Evolutionary conservation across 1,140 invertebrate genomes (phyloP), one percentile per base, ranked within the genome.

Genomic region (Bombus difficillimus): DNA sequence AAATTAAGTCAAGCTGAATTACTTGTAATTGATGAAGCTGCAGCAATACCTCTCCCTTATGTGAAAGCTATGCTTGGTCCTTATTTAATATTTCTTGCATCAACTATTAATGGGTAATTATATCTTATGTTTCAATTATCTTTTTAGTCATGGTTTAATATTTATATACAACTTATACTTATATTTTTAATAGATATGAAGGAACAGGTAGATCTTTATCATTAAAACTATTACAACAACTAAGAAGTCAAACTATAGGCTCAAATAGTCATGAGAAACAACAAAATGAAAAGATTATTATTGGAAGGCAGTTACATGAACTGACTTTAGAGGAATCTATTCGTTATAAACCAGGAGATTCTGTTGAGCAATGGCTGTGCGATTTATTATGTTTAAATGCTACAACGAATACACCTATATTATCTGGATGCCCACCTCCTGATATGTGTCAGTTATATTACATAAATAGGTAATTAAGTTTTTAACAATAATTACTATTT

Each of bases 21-120:
- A 25, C 95, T 99, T 47, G 97, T 99, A 37, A 99, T 99, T 89
- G 99, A 99, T 94, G 99, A 99, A 96, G 99, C 99, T 18, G 99
- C 99, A 6, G 99, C 99, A 34, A 99, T 99, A 90, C 99, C 99
- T 1, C 95, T 99, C 73, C 98, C 98, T 1, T 96, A 98, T 90
- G 99, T 99, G 0, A 98, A 98, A 92, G 96, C 97, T 66, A 97
- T 99, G 93, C 96, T 98, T 77, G 98, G 98, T 1, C 98, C 99
- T 2, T 99, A 99, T 93, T 95, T 99, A 59, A 98, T 99, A 9
- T 99, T 99, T 93, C 97, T 99, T 92, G 97, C 99, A 0, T 99
- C 99, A 0, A 99, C 99, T 0, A 98, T 99, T 53, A 99, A 99
- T 93, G 99, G 99, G 92, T 97, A 93, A 89, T 64, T 57, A 47